Percentiles rank a stretch among this genome's conserved stretches.
Evolutionary conservation across 1,140 invertebrate species (phyloP).

Genomic region (Batillaria attramentaria): DNA sequence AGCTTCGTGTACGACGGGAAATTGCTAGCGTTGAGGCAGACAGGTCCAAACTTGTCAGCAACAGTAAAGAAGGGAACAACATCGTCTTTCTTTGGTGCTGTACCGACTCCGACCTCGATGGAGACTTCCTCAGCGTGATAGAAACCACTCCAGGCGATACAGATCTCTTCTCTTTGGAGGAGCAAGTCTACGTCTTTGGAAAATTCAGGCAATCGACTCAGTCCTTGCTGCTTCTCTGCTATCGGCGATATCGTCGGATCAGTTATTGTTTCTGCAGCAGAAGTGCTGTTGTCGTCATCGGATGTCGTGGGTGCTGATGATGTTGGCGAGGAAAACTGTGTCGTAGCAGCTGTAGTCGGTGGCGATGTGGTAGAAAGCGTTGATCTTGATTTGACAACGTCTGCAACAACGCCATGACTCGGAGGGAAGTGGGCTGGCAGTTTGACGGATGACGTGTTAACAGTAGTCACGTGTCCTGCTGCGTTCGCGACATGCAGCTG

Average conservation of each 20-base stretch:
- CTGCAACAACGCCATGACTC: conserved; percentile 37
- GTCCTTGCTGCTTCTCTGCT: background rate
- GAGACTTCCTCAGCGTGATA: conserved; percentile 37
- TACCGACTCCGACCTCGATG: conserved; percentile 45
- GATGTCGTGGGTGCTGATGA: background rate
- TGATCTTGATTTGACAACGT: conserved; percentile 36
- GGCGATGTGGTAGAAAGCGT: no score
- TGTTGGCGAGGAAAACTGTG: background rate
- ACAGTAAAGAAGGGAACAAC: background rate
- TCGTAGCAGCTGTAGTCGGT: background rate
- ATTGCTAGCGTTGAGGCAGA: conserved; percentile 6
- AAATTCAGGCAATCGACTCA: background rate
- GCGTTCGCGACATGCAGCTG: conserved; percentile 39
- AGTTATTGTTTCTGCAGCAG: background rate
- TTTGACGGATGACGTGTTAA: conserved; percentile 28
- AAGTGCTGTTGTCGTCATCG: background rate
- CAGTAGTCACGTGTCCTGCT: conserved; percentile 37
- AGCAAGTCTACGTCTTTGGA: conserved; percentile 32
- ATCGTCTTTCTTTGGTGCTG: background rate
- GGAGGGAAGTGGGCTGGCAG: conserved; percentile 48
- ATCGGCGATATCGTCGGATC: background rate
- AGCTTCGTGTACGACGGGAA: conserved; percentile 23
- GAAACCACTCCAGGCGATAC: conserved; percentile 47
- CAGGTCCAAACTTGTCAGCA: background rate
- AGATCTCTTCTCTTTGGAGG: conserved; percentile 27